Conservation (phyloP, 2,797 vertebrate genomes). For the Oreochromis mossambicus region DNA sequence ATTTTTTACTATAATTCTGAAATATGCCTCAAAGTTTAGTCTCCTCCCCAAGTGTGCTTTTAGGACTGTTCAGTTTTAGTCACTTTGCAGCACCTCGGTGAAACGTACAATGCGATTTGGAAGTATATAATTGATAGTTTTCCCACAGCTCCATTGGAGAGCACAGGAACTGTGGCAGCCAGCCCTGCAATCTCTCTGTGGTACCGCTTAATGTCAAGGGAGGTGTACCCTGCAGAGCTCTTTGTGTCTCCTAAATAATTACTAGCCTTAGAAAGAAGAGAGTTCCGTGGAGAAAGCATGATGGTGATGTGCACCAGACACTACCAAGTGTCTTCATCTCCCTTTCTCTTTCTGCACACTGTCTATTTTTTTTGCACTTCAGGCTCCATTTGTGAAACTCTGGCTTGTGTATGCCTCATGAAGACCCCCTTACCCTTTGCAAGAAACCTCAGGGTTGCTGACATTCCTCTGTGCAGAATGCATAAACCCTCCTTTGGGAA, state of each 20-base stretch:
- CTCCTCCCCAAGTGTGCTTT: neutral
- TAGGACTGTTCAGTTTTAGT: neutral
- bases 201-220: slow-evolving; percentile 20
- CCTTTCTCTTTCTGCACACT: neutral
- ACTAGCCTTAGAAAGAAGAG: slow-evolving; percentile 49
- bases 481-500: slow-evolving; percentile 53
- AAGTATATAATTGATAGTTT: neutral
- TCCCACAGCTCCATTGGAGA: neutral
- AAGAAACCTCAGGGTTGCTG: slow-evolving; percentile 38
- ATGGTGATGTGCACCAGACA: slow-evolving; percentile 39
- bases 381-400: slow-evolving; percentile 23
- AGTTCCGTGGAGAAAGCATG: slow-evolving; percentile 21
- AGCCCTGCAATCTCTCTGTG: slow-evolving; percentile 30
- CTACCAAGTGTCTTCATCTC: slow-evolving; percentile 17
- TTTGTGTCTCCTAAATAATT: slow-evolving; percentile 65
- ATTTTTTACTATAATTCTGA: neutral
- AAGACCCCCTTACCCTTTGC: slow-evolving; percentile 29
- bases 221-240: slow-evolving; percentile 41
- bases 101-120: neutral
- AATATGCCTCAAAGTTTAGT: neutral
- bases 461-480: slow-evolving; percentile 53
- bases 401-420: slow-evolving; percentile 40
- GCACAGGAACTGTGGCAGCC: neutral
- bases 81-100: neutral
- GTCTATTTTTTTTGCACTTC: slow-evolving; percentile 17